phyloP scores from a whole-genome alignment of 1,140 invertebrate species.

The Homalodisca vitripennis region DNA sequence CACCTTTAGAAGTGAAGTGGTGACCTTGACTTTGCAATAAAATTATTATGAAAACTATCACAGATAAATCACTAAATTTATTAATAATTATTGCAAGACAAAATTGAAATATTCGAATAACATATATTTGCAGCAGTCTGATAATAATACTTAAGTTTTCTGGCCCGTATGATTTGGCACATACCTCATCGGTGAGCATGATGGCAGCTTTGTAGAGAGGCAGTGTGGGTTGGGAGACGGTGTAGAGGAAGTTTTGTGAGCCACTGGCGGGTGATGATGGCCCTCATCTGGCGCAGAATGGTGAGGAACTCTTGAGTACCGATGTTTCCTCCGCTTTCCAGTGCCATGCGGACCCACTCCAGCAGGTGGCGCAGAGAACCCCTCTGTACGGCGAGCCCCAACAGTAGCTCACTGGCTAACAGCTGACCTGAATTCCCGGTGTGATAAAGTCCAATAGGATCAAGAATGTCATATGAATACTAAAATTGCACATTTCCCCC shows the following conservation, averaged over 20 bases:
- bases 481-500: too few species aligned
- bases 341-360: constrained; percentile 64
- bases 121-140: too few species aligned
- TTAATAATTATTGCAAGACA: too few species aligned
- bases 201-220: constrained; percentile 56
- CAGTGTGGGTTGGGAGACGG: constrained; percentile 39
- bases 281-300: constrained; percentile 18
- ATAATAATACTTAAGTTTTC: too few species aligned
- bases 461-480: too few species aligned
- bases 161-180: too few species aligned
- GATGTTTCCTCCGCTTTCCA: constrained; percentile 44
- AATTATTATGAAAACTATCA: too few species aligned
- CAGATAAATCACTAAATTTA: too few species aligned
- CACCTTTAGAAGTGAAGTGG: too few species aligned
- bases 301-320: constrained; percentile 20
- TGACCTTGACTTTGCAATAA: too few species aligned
- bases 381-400: constrained; percentile 59
- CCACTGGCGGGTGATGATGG: background rate
- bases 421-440: constrained; percentile 45
- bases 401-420: constrained; percentile 57
- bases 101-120: too few species aligned
- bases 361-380: constrained; percentile 62
- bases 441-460: too few species aligned
- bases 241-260: background rate
- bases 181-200: constrained; percentile 56